phyloP scores from a whole-genome alignment of 2,888 invertebrate genomes.

The Torymus texanus region DNA sequence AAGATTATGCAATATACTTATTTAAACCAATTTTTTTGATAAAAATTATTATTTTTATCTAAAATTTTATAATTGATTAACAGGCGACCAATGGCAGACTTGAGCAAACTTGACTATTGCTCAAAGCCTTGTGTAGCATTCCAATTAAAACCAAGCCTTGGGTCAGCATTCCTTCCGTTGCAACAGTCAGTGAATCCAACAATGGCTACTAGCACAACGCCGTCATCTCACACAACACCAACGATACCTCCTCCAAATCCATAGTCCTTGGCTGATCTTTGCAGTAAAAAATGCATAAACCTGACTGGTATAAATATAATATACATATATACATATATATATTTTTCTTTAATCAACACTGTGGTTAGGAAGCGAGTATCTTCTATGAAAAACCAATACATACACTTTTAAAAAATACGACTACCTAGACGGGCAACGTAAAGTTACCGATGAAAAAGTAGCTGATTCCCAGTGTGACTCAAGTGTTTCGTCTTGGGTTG shows the following conservation, averaged over 20 bases:
- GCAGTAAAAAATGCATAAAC: conserved; percentile 67
- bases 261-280: conserved; percentile 71
- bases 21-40: too few species aligned
- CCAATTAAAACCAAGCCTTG: conserved; percentile 86
- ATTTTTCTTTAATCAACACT: conserved; percentile 67
- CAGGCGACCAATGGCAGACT: conserved; percentile 76
- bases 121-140: conserved; percentile 83
- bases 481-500: conserved; percentile 58
- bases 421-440: conserved; percentile 55
- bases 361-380: conserved; percentile 66
- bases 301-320: conserved; percentile 64
- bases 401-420: conserved; percentile 48
- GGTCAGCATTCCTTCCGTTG: conserved; percentile 88
- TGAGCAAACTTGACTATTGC: conserved; percentile 76
- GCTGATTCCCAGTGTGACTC: conserved; percentile 64
- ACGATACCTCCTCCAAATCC: conserved; percentile 74
- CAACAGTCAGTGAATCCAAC: conserved; percentile 75
- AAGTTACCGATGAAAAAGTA: conserved; percentile 59
- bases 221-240: conserved; percentile 71
- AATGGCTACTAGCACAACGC: conserved; percentile 69
- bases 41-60: too few species aligned
- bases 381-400: conserved; percentile 59
- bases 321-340: conserved; percentile 58
- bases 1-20: too few species aligned
- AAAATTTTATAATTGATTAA: conserved; percentile 26